Evolutionary conservation across 1,140 invertebrate genomes (phyloP).

Genomic region (Drosophila mauritiana): DNA sequence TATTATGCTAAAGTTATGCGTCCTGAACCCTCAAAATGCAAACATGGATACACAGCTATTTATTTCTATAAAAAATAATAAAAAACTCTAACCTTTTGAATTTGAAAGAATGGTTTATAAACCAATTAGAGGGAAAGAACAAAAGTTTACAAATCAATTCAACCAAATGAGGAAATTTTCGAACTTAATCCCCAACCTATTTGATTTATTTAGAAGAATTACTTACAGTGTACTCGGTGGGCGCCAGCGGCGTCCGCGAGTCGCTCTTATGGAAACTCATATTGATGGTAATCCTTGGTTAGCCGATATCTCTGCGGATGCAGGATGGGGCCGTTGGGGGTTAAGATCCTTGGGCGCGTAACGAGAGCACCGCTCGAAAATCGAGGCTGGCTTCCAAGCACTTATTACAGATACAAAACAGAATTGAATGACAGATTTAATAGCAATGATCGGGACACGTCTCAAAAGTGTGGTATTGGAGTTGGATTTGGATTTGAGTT

Average conservation of each 20-base stretch:
- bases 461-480: slow-evolving; percentile 13
- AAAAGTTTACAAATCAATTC: too few relatives aligned
- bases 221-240: slow-evolving; percentile 83
- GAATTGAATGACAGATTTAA: slow-evolving; percentile 72
- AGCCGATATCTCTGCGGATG: slow-evolving; percentile 23
- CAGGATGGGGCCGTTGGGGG: slow-evolving; percentile 35
- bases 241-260: slow-evolving; percentile 79
- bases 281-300: slow-evolving; percentile 33
- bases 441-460: slow-evolving; percentile 64
- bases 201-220: slow-evolving; percentile 3
- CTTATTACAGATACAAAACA: slow-evolving; percentile 77
- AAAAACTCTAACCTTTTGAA: too few relatives aligned
- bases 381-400: slow-evolving; percentile 62
- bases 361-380: slow-evolving; percentile 45
- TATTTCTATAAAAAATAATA: too few relatives aligned
- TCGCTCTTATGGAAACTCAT: slow-evolving; percentile 84
- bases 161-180: too few relatives aligned
- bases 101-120: too few relatives aligned
- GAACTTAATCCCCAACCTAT: neutral
- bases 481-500: slow-evolving; percentile 19
- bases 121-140: too few relatives aligned
- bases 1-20: too few relatives aligned
- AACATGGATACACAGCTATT: too few relatives aligned
- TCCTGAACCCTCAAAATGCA: too few relatives aligned
- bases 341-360: slow-evolving; percentile 41